Evolutionary conservation across 2,888 invertebrate species (phyloP).

Genomic region (Quadroppia sp.): DNA sequence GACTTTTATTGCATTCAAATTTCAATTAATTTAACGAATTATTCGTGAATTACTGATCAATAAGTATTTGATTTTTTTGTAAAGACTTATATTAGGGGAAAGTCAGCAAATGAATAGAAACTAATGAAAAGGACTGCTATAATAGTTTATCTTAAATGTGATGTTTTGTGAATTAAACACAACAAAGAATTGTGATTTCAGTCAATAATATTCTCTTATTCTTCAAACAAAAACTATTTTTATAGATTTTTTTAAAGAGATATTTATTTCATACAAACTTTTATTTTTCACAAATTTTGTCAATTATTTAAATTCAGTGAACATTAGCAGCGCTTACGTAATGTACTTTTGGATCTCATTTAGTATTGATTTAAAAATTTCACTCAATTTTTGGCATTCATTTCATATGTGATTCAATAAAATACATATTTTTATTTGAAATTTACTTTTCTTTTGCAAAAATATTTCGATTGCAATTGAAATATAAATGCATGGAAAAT

Average conservation of each 20-base stretch:
- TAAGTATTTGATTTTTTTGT: not conserved
- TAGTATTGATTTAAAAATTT: constrained; percentile 8
- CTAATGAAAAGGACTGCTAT: not conserved
- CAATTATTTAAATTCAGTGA: not conserved
- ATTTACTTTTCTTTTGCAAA: no score
- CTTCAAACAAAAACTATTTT: not conserved
- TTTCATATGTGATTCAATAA: no score
- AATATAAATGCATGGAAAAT: no score
- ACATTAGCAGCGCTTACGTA: not conserved
- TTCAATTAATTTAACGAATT: not conserved
- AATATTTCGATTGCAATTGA: no score
- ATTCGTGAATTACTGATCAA: not conserved
- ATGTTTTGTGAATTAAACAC: not conserved
- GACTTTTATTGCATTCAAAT: not conserved
- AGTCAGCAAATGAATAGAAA: not conserved
- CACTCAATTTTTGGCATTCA: no score
- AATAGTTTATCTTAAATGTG: not conserved
- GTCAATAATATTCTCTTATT: not conserved
- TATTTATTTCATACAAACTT: not conserved
- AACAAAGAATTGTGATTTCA: not conserved
- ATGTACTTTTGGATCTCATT: constrained; percentile 18
- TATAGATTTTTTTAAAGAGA: no score
- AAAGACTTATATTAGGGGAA: not conserved
- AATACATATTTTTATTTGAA: no score
- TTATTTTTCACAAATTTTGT: not conserved